These are phyloP conservation scores for Aleiodes leptofemur DNA, from an alignment of 2,888 invertebrate species.

Conservation along the genomic window DNA sequence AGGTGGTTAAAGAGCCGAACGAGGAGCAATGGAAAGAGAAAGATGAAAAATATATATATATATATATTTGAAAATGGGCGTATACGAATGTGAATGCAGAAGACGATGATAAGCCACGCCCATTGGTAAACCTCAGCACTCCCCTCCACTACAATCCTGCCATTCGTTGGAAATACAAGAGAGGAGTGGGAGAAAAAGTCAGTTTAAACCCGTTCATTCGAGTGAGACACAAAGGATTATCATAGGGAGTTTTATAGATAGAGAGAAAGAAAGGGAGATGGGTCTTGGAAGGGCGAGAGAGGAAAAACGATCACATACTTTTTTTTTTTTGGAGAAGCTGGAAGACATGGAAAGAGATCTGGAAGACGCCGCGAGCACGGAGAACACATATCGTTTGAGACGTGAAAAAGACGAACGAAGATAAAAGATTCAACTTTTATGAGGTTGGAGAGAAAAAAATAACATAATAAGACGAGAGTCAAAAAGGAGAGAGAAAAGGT, in stretches of 20 bases:
- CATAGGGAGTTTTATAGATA: not conserved
- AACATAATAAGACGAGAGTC: not conserved
- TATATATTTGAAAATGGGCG: slow-evolving; percentile 6
- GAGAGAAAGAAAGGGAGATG: slow-evolving; percentile 43
- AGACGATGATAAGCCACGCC: slow-evolving; percentile 62
- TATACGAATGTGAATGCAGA: slow-evolving; percentile 29
- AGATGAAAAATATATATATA: slow-evolving; percentile 34
- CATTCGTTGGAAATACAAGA: slow-evolving; percentile 40
- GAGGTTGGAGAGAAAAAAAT: slow-evolving; percentile 4
- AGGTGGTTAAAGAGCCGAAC: slow-evolving; percentile 68
- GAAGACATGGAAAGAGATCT: slow-evolving; percentile 9
- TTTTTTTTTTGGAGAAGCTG: too few relatives aligned
- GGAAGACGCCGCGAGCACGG: not conserved
- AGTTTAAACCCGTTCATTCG: slow-evolving; percentile 10
- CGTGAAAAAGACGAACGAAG: slow-evolving; percentile 18
- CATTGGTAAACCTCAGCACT: slow-evolving; percentile 42
- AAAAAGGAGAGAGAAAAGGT: not conserved
- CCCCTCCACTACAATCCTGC: slow-evolving; percentile 60
- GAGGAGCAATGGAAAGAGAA: slow-evolving; percentile 46
- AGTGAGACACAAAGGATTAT: too few relatives aligned
- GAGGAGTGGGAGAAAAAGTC: slow-evolving; percentile 22
- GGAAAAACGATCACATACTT: too few relatives aligned
- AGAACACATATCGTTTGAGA: not conserved
- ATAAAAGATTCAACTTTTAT: slow-evolving; percentile 6
- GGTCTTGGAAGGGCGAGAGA: too few relatives aligned